Base-by-base conservation (phyloP, 2,797 vertebrate genomes). In the Botia almorhae region DNA sequence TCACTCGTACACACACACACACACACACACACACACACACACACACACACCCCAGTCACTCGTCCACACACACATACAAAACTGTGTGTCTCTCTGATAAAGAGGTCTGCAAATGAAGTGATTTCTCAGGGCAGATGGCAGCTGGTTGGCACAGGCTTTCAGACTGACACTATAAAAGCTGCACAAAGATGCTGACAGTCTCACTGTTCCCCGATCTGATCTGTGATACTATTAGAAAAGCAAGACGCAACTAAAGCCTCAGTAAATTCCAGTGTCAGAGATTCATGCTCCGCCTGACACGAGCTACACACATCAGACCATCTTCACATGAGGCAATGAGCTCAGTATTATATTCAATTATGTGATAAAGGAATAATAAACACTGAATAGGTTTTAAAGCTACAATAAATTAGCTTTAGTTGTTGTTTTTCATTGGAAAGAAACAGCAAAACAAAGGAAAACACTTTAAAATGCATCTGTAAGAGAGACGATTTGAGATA, bases 141-240 rank as follows among this genome's bases (percentile, higher is more conserved):
- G 56, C 81, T 43, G 50, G 48, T 39, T 82, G 68, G 50, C 65
- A 74, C 46, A 58, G 78, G 21, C 14, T 29, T 21, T 7, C 33
- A 12, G 46, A 50, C 14, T 69, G 63, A 53, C 46, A 71, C 55
- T 82, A 36, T 76, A 77, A 82, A 82, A 76, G 60, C 74, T 50
- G 50, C 68, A 71, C 36, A 82, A 67, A 77, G 74, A 82, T 76
- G 67, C 73, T 81, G 80, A 76, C 73, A 69, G 56, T 23, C 55
- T 72, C n/a, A 7, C 58, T 72, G 48, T 26, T 63, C 68, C 68
- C 80, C 17, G 60, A 43, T 73, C 46, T 82, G 75, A 82, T 82
- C 81, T 74, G 69, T 67, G 61, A 74, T 48, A 73, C 75, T 68
- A 60, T 68, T 65, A 67, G 39, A 73, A 70, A 71, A 80, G 53